These are phyloP conservation scores for Zoanthus solanderi DNA, from an alignment of 92 coral and sea anemone genomes.

Conservation along the genomic window DNA sequence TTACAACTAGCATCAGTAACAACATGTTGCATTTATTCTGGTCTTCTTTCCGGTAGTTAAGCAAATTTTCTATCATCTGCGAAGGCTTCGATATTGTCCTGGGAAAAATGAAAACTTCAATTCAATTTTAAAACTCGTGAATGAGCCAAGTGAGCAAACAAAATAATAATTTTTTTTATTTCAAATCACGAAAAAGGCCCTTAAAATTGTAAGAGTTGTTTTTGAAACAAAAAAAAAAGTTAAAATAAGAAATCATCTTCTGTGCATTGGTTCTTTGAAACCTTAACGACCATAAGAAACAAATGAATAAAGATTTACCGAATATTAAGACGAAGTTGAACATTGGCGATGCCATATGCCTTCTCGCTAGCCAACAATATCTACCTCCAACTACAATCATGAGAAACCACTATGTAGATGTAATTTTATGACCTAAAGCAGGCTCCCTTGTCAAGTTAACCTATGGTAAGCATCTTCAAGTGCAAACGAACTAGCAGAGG, in stretches of 20 bases:
- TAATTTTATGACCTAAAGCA: no score
- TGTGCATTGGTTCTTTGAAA: neutral
- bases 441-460: no score
- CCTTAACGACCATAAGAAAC: neutral
- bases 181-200: neutral
- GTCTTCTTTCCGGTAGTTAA: conserved; percentile 80
- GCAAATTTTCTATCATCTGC: conserved; percentile 74
- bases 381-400: no score
- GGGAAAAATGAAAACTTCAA: neutral
- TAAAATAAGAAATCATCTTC: no score
- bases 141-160: neutral
- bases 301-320: neutral
- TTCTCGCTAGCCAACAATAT: no score
- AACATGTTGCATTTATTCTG: conserved; percentile 92
- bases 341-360: no score
- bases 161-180: no score
- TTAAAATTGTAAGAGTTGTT: neutral
- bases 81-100: conserved; percentile 75
- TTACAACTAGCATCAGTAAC: conserved; percentile 85
- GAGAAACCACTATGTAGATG: no score
- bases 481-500: no score
- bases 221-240: neutral
- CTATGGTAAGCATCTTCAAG: no score
- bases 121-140: neutral
- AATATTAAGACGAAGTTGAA: no score